Evolutionary conservation across 2,113 vertebrate genomes (phyloP).

Genomic region (Rhinoderma darwinii): DNA sequence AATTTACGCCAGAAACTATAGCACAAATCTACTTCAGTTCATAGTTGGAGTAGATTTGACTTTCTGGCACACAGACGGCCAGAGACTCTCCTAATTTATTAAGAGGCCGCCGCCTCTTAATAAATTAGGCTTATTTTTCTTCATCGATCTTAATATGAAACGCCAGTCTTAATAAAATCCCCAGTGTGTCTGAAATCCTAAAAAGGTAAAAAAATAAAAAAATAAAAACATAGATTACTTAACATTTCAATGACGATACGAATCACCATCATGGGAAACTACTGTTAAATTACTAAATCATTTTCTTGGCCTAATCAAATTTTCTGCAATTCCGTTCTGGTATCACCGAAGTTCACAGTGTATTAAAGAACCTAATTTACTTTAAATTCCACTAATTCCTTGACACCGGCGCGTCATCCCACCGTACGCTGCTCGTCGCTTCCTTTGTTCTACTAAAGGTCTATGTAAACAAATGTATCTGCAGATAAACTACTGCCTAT

Average conservation of each 20-base stretch:
- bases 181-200: no score
- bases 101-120: no score
- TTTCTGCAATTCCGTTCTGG: background rate
- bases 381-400: background rate
- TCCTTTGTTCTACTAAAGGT: background rate
- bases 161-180: no score
- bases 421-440: background rate
- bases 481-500: background rate
- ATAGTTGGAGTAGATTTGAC: no score
- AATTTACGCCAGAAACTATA: no score
- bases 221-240: background rate
- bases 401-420: background rate
- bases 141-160: no score
- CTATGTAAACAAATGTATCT: conserved; percentile 3
- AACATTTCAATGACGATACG: background rate
- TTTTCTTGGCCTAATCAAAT: conserved; percentile 30
- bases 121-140: no score
- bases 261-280: conserved; percentile 13
- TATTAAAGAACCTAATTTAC: background rate
- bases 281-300: background rate
- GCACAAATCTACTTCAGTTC: no score
- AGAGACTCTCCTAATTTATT: no score
- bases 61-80: no score
- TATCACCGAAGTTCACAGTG: background rate
- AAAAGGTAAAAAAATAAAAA: background rate